These are phyloP conservation scores for Eira barbara DNA, from an alignment of 2,113 vertebrate genomes.

Conservation along the genomic window DNA sequence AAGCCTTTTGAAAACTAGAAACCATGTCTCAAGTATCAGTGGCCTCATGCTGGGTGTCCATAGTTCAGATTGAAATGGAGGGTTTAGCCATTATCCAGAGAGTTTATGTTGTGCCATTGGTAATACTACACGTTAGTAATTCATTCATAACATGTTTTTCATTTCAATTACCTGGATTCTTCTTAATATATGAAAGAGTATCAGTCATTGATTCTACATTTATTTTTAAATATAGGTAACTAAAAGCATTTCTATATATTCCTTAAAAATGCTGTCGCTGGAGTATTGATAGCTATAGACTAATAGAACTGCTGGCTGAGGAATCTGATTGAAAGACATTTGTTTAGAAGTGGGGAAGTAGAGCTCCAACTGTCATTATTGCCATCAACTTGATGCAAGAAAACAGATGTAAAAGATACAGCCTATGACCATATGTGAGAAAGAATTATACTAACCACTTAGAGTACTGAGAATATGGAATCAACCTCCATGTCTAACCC, in stretches of 20 bases:
- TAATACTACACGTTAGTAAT: background rate
- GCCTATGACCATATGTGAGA: no score
- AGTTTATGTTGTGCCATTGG: background rate
- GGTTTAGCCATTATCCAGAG: background rate
- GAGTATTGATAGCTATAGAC: background rate
- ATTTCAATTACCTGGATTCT: background rate
- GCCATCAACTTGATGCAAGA: no score
- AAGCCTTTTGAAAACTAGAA: background rate
- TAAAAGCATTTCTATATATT: background rate
- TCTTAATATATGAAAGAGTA: conserved; percentile 2
- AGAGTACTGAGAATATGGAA: no score
- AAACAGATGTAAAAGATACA: no score
- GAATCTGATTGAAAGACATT: no score
- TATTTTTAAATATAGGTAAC: background rate
- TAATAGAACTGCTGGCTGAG: background rate
- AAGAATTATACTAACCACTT: no score
- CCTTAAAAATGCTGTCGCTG: background rate
- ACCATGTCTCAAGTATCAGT: background rate
- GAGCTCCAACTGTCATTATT: no score
- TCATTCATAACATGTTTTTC: conserved; percentile 12
- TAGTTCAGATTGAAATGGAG: background rate
- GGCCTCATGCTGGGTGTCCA: background rate
- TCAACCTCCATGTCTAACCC: no score
- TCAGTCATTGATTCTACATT: background rate
- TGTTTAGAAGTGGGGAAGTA: no score